Conservation (phyloP, 2,888 invertebrate species). For the Crossocerus cetratus region DNA sequence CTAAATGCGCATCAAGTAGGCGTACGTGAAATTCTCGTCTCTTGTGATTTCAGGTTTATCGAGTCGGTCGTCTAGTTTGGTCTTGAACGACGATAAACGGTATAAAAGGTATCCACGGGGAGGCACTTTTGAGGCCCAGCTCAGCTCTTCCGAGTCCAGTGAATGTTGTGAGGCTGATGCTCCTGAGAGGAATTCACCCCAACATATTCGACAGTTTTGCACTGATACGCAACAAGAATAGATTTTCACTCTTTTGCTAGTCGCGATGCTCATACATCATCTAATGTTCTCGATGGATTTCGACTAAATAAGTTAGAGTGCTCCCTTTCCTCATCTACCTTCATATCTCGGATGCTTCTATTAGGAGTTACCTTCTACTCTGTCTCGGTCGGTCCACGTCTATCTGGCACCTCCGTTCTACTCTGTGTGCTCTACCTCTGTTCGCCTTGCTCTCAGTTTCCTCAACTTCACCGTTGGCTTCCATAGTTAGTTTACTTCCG, state of each 20-base stretch:
- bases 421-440: slow-evolving; percentile 28
- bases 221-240: slow-evolving; percentile 48
- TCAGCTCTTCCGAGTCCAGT: slow-evolving; percentile 63
- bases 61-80: slow-evolving; percentile 35
- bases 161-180: slow-evolving; percentile 36
- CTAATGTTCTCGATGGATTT: slow-evolving; percentile 47
- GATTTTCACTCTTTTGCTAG: slow-evolving; percentile 26
- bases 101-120: slow-evolving; percentile 67
- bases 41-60: slow-evolving; percentile 29
- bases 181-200: slow-evolving; percentile 49
- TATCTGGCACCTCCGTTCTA: no score
- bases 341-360: background rate
- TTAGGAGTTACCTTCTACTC: background rate
- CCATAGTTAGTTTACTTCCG: slow-evolving; percentile 1
- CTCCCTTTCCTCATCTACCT: slow-evolving; percentile 35
- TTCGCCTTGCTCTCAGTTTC: slow-evolving; percentile 49
- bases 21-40: slow-evolving; percentile 38
- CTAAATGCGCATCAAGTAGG: slow-evolving; percentile 18
- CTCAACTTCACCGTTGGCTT: slow-evolving; percentile 12
- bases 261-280: slow-evolving; percentile 36
- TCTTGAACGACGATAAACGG: slow-evolving; percentile 52
- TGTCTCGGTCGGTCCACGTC: slow-evolving; percentile 5
- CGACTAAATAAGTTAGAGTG: slow-evolving; percentile 65
- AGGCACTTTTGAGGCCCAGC: slow-evolving; percentile 74
- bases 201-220: slow-evolving; percentile 33